Percentiles rank a stretch among this genome's conserved stretches.
phyloP scores from a whole-genome alignment of 1,140 invertebrate genomes.

The Ostrea denselamellosa region DNA sequence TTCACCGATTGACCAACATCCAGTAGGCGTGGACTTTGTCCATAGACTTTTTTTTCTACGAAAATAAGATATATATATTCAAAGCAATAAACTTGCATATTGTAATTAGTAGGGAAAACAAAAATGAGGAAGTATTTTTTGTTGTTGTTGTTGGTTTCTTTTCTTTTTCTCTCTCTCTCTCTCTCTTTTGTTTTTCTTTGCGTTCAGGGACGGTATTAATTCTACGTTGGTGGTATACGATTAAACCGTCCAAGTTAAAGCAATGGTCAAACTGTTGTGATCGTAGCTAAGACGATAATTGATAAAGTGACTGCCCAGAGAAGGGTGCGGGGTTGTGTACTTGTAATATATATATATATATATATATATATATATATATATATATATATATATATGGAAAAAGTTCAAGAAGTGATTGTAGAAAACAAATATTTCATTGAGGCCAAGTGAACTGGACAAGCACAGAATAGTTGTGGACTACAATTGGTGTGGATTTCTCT shows the following conservation, averaged over 20 bases:
- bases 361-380: background rate
- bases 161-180: no score
- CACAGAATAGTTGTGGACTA: background rate
- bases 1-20: background rate
- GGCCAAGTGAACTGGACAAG: background rate
- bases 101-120: background rate
- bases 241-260: background rate
- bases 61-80: background rate
- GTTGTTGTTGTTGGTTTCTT: no score
- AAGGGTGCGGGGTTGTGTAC: background rate
- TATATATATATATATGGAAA: background rate
- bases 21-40: background rate
- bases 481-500: background rate
- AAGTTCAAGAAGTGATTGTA: background rate
- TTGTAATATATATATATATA: no score
- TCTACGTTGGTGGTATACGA: background rate
- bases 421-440: background rate
- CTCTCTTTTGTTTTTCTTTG: background rate
- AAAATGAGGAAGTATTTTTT: no score
- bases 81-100: background rate
- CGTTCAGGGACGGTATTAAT: background rate
- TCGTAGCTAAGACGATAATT: background rate
- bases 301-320: background rate
- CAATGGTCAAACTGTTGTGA: no score
- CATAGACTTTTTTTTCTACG: background rate